Evolutionary conservation across 1,140 invertebrate genomes (phyloP).

Genomic region (Eulimnadia texana): DNA sequence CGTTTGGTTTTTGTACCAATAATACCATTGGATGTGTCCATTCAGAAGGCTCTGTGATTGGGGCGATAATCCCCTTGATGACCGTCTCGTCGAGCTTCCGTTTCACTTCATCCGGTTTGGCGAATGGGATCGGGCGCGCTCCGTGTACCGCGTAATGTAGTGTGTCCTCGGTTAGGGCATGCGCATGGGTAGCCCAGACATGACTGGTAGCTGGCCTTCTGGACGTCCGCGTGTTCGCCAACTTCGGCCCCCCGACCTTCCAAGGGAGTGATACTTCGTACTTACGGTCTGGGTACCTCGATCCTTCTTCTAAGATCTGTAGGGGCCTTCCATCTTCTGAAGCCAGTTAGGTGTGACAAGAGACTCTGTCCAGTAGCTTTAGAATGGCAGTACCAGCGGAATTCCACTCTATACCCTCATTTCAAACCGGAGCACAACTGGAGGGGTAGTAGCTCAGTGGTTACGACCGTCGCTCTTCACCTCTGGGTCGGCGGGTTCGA

Average conservation of each 20-base stretch:
- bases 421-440: neutral
- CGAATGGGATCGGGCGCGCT: slow-evolving; percentile 23
- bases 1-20: slow-evolving; percentile 27
- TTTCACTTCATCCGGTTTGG: slow-evolving; percentile 18
- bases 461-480: no score
- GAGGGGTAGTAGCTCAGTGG: no score
- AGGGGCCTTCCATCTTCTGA: neutral
- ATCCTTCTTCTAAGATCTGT: slow-evolving; percentile 4
- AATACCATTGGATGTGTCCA: slow-evolving; percentile 31
- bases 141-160: slow-evolving; percentile 12
- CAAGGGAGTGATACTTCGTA: slow-evolving; percentile 8
- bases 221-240: neutral
- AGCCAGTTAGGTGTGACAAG: neutral
- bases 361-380: neutral
- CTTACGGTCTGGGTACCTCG: neutral
- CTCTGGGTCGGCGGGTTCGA: no score
- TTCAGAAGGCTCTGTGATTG: slow-evolving; percentile 24
- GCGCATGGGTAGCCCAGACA: no score
- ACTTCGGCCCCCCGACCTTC: neutral
- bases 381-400: neutral
- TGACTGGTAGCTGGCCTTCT: no score
- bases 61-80: slow-evolving; percentile 23
- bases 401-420: neutral
- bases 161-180: no score
- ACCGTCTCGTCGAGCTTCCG: slow-evolving; percentile 22